Evolutionary conservation across 37 sponge, comb jelly and placozoan species (phyloP).

Genomic region (Diacarnus erythraeanus): DNA sequence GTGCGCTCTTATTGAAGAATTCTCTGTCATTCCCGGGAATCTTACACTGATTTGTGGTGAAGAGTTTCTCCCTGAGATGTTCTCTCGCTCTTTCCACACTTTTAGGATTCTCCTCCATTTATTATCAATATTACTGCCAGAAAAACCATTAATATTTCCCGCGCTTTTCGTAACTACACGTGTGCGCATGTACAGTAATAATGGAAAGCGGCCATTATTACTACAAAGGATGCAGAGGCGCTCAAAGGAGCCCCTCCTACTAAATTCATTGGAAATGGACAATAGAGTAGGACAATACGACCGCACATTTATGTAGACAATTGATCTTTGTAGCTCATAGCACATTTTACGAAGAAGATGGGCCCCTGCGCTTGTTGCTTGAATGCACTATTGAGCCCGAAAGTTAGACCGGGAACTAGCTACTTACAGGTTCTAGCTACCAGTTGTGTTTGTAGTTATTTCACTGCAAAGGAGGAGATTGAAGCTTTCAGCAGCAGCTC

Average conservation of each 20-base stretch:
- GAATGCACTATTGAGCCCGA: neutral
- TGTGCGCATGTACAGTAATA: constrained; percentile 7
- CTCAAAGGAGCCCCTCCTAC: neutral
- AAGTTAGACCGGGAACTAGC: neutral
- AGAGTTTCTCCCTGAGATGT: constrained; percentile 8
- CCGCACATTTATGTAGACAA: constrained; percentile 17
- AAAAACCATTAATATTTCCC: neutral
- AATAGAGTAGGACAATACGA: constrained; percentile 22
- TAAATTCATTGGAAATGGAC: neutral
- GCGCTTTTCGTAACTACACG: neutral
- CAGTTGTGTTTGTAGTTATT: neutral
- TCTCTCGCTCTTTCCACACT: neutral
- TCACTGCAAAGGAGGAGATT: constrained; percentile 5
- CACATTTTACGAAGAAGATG: neutral
- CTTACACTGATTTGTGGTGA: neutral
- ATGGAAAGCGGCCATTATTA: neutral
- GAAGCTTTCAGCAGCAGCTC: constrained; percentile 3
- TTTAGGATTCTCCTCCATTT: neutral
- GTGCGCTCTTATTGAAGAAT: neutral
- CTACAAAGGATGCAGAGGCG: constrained; percentile 14
- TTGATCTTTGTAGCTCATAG: neutral
- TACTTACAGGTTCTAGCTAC: no score
- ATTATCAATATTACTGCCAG: neutral
- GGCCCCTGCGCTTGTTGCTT: constrained; percentile 12
- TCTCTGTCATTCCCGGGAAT: neutral